phyloP scores from a whole-genome alignment of 2,113 vertebrate genomes.

The Carlito syrichta region DNA sequence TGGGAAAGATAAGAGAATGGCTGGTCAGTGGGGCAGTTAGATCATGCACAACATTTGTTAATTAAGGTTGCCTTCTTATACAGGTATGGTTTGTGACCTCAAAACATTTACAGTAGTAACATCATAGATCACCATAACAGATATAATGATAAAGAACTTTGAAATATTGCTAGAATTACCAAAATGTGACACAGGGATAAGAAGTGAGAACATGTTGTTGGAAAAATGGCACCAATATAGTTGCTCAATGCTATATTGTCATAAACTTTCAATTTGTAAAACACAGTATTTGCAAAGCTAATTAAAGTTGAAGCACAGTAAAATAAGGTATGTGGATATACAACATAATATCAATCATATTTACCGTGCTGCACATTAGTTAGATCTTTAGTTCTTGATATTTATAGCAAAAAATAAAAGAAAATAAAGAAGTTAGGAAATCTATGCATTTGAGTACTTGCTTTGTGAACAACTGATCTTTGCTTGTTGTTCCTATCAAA shows the following conservation, averaged over 20 bases:
- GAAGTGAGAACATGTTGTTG: not conserved
- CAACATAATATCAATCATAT: not conserved
- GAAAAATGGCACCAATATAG: not conserved
- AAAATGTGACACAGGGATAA: not conserved
- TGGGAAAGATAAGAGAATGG: not conserved
- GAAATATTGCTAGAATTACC: not conserved
- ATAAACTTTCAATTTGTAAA: not conserved
- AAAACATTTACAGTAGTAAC: not conserved
- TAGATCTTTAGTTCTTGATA: not conserved
- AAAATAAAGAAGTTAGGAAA: not conserved
- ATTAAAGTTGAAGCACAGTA: not conserved
- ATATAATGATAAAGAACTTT: not conserved
- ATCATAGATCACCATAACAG: not conserved
- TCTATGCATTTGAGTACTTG: not conserved
- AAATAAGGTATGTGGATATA: not conserved
- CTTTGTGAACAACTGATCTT: not conserved
- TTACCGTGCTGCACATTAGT: rapidly evolving
- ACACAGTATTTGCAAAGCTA: not conserved
- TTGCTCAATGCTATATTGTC: not conserved
- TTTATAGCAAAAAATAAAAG: not conserved
- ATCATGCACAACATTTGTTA: not conserved
- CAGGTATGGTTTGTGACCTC: not conserved
- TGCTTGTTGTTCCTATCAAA: not conserved
- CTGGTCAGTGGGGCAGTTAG: not conserved
- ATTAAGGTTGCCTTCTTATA: not conserved